phyloP scores from a whole-genome alignment of 2,797 vertebrate species.

The Scyliorhinus canicula region DNA sequence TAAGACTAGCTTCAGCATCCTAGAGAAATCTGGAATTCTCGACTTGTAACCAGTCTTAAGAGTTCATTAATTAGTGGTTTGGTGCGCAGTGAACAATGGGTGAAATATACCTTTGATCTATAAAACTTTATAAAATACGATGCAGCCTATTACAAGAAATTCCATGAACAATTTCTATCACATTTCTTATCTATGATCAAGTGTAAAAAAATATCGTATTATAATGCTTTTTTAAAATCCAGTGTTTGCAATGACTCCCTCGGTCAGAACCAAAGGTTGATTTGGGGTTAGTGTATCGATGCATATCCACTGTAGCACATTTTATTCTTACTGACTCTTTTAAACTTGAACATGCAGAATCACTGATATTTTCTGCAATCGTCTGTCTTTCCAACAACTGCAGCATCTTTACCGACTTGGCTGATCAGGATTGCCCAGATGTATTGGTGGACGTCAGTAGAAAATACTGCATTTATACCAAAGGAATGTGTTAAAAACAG shows the following conservation, averaged over 20 bases:
- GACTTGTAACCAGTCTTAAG: background rate
- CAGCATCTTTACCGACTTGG: background rate
- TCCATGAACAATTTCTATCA: background rate
- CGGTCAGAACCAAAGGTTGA: background rate
- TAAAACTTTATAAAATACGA: background rate
- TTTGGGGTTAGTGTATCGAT: background rate
- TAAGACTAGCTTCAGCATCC: background rate
- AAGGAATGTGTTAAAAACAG: background rate
- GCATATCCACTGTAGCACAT: background rate
- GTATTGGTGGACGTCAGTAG: background rate
- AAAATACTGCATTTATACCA: background rate
- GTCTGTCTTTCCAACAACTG: background rate
- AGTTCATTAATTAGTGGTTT: background rate
- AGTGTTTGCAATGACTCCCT: background rate
- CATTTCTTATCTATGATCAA: background rate
- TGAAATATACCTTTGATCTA: background rate
- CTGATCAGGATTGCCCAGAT: background rate
- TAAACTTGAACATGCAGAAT: background rate
- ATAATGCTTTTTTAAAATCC: background rate
- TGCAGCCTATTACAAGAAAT: background rate
- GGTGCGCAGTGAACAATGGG: background rate
- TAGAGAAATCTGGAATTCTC: background rate
- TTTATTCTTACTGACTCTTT: background rate
- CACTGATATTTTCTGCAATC: background rate
- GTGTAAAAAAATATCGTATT: background rate